Percentiles rank a stretch among this genome's conserved stretches.
Evolutionary conservation across 2,113 vertebrate genomes (phyloP).

Genomic region (Rhegmatorhina hoffmannsi): DNA sequence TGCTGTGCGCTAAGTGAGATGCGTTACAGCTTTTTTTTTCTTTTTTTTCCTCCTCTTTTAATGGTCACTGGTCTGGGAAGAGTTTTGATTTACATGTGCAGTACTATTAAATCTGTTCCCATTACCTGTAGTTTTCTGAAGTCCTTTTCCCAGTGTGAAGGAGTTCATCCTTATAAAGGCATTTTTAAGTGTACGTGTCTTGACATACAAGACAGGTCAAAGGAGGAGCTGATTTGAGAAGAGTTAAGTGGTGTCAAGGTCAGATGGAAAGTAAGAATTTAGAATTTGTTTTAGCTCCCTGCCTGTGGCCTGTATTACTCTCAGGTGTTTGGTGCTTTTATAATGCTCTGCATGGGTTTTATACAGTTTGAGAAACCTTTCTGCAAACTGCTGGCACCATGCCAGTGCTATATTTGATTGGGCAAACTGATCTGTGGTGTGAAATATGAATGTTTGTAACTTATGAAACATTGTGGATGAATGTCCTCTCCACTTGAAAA

Average conservation of each 20-base stretch:
- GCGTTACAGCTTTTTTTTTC: neutral
- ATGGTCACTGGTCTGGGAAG: neutral
- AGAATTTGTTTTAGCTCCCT: neutral
- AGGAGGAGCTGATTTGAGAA: neutral
- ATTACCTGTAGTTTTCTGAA: neutral
- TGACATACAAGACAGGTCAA: neutral
- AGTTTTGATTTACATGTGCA: neutral
- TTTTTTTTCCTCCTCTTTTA: no score
- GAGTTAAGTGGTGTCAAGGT: neutral
- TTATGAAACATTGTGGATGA: neutral
- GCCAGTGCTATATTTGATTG: neutral
- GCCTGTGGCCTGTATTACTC: neutral
- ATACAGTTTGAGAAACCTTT: neutral
- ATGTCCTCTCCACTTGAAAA: neutral
- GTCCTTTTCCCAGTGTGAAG: neutral
- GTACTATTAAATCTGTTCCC: neutral
- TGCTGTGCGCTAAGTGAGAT: neutral
- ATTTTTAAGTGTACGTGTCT: neutral
- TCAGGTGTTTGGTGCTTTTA: neutral
- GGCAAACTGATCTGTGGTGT: neutral
- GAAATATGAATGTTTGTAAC: neutral
- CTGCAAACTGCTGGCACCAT: neutral
- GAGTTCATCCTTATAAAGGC: neutral
- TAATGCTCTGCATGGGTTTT: rapidly evolving
- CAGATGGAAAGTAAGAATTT: neutral